Evolutionary conservation across 35 echinoderm and acorn worm species (phyloP), one percentile per base, ranked within the genome.

Genomic region (Chiridota heheva): DNA sequence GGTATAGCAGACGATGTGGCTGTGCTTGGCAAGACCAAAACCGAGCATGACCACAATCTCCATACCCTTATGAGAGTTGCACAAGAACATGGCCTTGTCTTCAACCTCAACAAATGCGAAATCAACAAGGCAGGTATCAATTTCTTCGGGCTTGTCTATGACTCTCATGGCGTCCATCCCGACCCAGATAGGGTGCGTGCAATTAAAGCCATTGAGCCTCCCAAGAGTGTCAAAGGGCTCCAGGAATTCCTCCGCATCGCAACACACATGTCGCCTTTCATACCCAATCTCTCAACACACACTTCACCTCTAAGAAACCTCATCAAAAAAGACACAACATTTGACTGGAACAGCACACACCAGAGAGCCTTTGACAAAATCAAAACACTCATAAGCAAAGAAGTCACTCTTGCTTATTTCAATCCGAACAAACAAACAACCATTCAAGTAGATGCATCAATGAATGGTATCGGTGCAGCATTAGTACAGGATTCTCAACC

Each of bases 1-100:
- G 71, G 88, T 3, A 84, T 91, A 18, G 88, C 88, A 38, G 88
- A 91, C 70, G 88, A 91, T 34, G 49, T 87, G 0, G 80, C 28
- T 22, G 88, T 91, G 13, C 69, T 75, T 35, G 86, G 86, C 4
- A 55, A 43, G 57, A 82, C 15, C 10, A 58, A 61, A 40, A 7
- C 13, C 0, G 86, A 81, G 51, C 76, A 89, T 72, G 86, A 89
- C 24, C 18, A 72, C 18, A 72, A 82, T 40, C 31, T 89, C 10
- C 81, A 83, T 28, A 76, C 69, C 40, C 46, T 79, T 0, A 84
- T 91, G 43, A 48, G 72, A 44, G 71, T 84, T 35, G 72, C 88
- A 16, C 46, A 68, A 18, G 57, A 81, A 16, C 51, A 68, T 30
- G 86, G 77, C 7, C 33, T 80, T 0, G 73, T 87, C n/a, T 88